Percentiles rank a stretch among this genome's conserved stretches.
Conservation (phyloP, 2,888 invertebrate species). For the Bellardia pandia region DNA sequence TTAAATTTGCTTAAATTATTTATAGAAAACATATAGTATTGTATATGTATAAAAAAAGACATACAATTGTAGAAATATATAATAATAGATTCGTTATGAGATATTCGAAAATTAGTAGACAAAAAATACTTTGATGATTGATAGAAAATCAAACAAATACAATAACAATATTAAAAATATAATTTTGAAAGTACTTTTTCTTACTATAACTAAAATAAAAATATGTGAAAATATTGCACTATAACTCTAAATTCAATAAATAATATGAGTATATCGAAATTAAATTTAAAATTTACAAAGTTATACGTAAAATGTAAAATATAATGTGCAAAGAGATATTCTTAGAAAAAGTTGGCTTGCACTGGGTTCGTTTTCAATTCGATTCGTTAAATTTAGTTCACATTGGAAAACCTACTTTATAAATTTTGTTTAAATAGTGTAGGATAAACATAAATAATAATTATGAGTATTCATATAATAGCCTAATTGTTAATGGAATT, state of each 20-base stretch:
- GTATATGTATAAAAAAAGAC: slow-evolving; percentile 27
- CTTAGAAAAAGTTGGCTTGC: slow-evolving; percentile 55
- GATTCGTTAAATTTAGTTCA: slow-evolving; percentile 41
- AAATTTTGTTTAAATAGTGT: slow-evolving; percentile 17
- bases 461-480: slow-evolving; percentile 39
- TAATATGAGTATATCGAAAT: slow-evolving; percentile 56
- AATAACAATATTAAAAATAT: slow-evolving; percentile 32
- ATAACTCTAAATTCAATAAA: slow-evolving; percentile 68
- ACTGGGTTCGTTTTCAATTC: slow-evolving; percentile 46
- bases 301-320: slow-evolving; percentile 47
- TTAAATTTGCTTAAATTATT: slow-evolving; percentile 74
- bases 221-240: slow-evolving; percentile 67
- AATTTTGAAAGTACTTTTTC: slow-evolving; percentile 57
- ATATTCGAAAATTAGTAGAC: slow-evolving; percentile 23
- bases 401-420: slow-evolving; percentile 46
- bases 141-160: slow-evolving; percentile 9
- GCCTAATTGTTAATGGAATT: slow-evolving; percentile 83
- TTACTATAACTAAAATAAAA: slow-evolving; percentile 29
- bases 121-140: slow-evolving; percentile 20
- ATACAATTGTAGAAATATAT: slow-evolving; percentile 36
- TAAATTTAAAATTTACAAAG: slow-evolving; percentile 30
- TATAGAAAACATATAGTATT: slow-evolving; percentile 21
- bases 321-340: slow-evolving; percentile 58
- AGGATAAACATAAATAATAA: slow-evolving; percentile 19
- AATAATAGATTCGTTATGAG: slow-evolving; percentile 33